Evolutionary conservation across 1,140 invertebrate species (phyloP).

Genomic region (Euglossa dilemma): DNA sequence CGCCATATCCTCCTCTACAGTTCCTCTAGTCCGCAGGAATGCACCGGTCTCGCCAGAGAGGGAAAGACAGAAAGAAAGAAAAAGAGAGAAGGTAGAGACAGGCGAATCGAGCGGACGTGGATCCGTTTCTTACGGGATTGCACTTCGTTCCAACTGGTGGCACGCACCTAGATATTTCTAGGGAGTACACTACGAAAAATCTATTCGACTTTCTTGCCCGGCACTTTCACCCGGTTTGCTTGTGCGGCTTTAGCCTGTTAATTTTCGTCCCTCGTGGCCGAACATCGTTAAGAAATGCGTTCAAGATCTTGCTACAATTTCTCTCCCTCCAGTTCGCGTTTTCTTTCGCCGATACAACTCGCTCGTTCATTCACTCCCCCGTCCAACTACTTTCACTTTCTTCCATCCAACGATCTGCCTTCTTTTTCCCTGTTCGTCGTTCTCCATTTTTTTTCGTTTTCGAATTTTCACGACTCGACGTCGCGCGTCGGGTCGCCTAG

Average conservation of each 20-base stretch:
- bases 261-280: conserved; percentile 51
- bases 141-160: conserved; percentile 42
- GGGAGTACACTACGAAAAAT: conserved; percentile 34
- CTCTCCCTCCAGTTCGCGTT: background rate
- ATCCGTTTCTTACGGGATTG: conserved; percentile 48
- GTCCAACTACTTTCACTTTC: conserved; percentile 31
- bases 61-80: background rate
- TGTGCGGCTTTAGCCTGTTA: background rate
- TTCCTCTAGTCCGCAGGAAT: conserved; percentile 42
- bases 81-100: background rate
- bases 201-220: conserved; percentile 39
- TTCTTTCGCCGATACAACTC: background rate
- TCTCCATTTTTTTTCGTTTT: background rate
- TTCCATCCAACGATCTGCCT: background rate
- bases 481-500: background rate
- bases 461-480: background rate
- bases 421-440: background rate
- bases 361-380: conserved; percentile 28
- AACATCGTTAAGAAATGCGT: conserved; percentile 23
- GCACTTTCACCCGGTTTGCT: conserved; percentile 42
- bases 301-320: conserved; percentile 36
- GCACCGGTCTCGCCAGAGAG: conserved; percentile 8
- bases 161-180: conserved; percentile 42
- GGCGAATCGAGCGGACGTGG: conserved; percentile 11
- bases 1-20: conserved; percentile 30